A percentile compares a stretch with the other conserved stretches of the same genome.
Conservation (phyloP, 2,113 vertebrate genomes). For the Muscicapa adusta region DNA sequence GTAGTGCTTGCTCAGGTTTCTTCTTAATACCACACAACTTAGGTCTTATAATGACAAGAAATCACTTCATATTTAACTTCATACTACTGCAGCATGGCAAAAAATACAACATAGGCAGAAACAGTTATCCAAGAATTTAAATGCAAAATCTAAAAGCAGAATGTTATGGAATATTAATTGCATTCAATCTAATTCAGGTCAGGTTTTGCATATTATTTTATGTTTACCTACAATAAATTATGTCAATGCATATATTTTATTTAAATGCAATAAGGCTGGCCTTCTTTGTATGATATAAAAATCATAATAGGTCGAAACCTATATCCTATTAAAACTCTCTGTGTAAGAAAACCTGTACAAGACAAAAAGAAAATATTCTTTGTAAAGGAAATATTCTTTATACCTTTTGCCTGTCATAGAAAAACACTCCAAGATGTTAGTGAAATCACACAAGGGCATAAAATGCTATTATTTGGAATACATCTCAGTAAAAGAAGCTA, state of each 20-base stretch:
- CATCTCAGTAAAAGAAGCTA: background rate
- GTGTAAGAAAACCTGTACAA: background rate
- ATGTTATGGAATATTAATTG: background rate
- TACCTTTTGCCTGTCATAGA: background rate
- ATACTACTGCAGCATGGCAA: background rate
- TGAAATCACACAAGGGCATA: background rate
- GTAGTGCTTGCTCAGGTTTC: background rate
- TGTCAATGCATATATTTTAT: background rate
- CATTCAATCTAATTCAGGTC: background rate
- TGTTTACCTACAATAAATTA: background rate
- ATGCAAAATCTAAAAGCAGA: background rate
- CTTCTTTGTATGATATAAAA: background rate
- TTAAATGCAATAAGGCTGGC: background rate
- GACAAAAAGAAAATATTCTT: background rate
- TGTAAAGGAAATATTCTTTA: background rate
- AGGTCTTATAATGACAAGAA: background rate
- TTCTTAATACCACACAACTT: background rate
- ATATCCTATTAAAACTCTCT: background rate
- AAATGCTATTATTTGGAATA: background rate
- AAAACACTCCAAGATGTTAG: background rate
- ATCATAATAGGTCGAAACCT: background rate
- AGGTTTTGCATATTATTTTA: background rate
- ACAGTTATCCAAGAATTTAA: background rate
- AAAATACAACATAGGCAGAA: background rate
- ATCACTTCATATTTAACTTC: background rate